A percentile compares a stretch with the other conserved stretches of the same genome.
These are phyloP conservation scores for Gallinago media DNA, from an alignment of 2,113 vertebrate species.

Conservation along the genomic window DNA sequence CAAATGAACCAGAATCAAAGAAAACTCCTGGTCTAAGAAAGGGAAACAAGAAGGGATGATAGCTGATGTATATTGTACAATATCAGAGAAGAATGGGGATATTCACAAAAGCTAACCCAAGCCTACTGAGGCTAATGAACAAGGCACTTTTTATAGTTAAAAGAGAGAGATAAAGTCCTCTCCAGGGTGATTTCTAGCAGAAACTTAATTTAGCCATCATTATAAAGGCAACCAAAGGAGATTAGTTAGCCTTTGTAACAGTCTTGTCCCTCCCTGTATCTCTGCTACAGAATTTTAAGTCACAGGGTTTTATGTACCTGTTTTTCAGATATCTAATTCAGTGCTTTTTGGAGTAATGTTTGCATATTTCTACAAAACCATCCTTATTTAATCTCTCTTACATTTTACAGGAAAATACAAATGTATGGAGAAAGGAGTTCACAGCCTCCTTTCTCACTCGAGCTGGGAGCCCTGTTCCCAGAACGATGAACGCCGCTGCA, in stretches of 20 bases:
- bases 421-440: background rate
- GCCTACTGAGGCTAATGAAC: background rate
- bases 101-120: background rate
- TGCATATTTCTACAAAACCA: background rate
- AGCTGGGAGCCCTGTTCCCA: rapidly evolving
- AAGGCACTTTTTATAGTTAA: background rate
- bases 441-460: background rate
- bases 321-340: background rate
- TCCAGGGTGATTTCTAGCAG: background rate
- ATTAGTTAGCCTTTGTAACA: background rate
- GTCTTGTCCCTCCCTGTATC: background rate
- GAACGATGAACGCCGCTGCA: background rate
- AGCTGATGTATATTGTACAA: background rate
- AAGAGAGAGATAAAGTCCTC: background rate
- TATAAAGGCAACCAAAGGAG: background rate
- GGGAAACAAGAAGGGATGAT: rapidly evolving
- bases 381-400: background rate
- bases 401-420: background rate
- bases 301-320: background rate
- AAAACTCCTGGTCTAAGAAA: background rate
- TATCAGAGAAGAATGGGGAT: background rate
- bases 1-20: background rate
- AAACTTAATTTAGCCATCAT: background rate
- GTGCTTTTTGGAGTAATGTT: background rate
- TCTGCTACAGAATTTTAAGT: background rate